These are phyloP conservation scores for Labeo calbasu DNA, from an alignment of 2,797 vertebrate genomes.

Conservation along the genomic window DNA sequence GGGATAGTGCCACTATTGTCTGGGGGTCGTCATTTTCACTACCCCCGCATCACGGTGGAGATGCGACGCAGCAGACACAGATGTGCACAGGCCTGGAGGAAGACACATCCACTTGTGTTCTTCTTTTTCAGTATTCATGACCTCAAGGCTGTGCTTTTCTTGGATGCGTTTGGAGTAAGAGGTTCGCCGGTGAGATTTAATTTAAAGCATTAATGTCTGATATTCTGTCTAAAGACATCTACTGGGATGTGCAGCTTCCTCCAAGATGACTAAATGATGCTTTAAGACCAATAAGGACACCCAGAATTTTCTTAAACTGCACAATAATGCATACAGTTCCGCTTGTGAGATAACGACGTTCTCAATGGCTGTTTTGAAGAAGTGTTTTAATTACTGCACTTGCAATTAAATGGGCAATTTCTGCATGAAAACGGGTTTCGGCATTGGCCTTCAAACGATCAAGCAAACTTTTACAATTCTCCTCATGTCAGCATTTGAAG, in stretches of 20 bases:
- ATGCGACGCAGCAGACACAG: conserved; percentile 19
- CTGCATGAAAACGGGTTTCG: not conserved
- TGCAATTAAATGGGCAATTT: not conserved
- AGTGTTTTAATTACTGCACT: conserved; percentile 24
- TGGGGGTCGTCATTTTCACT: conserved; percentile 40
- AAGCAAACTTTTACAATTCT: conserved; percentile 67
- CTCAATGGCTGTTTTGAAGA: not conserved
- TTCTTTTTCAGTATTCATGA: conserved; percentile 51
- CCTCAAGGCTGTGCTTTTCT: conserved; percentile 41
- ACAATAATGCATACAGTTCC: not conserved
- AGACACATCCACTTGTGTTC: conserved; percentile 42
- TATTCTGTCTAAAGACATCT: conserved; percentile 7
- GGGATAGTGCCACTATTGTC: conserved; percentile 48
- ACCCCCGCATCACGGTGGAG: conserved; percentile 16
- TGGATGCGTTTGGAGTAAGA: not conserved
- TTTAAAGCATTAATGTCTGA: conserved; percentile 6
- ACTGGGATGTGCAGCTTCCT: not conserved
- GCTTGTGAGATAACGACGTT: not conserved
- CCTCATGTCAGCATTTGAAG: conserved; percentile 74
- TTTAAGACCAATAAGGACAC: conserved; percentile 14
- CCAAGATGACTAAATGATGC: not conserved
- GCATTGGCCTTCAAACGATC: conserved; percentile 4
- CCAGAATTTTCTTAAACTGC: not conserved
- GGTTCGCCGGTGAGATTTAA: conserved; percentile 20
- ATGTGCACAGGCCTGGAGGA: conserved; percentile 30